Evolutionary conservation across 1,140 invertebrate genomes (phyloP).

Genomic region (Dendrolimus punctatus): DNA sequence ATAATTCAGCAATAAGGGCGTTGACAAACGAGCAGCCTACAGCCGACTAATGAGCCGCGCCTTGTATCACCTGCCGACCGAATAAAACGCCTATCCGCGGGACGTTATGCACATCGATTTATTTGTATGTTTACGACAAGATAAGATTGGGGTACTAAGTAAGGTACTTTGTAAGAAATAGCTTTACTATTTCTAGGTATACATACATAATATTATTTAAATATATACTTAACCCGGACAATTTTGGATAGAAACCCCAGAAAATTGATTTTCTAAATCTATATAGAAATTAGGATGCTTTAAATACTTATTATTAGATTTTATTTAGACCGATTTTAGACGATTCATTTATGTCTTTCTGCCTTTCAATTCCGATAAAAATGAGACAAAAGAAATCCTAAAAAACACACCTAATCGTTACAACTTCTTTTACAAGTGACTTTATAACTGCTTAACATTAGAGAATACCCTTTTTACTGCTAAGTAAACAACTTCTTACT

Average conservation of each 20-base stretch:
- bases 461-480: neutral
- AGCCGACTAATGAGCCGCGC: conserved; percentile 38
- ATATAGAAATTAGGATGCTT: too few relatives aligned
- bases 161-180: neutral
- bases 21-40: conserved; percentile 50
- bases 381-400: too few relatives aligned
- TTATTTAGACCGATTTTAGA: too few relatives aligned
- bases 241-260: too few relatives aligned
- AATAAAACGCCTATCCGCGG: conserved; percentile 31
- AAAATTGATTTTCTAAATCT: too few relatives aligned
- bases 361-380: too few relatives aligned
- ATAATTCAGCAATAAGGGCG: conserved; percentile 46
- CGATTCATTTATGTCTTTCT: too few relatives aligned
- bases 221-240: too few relatives aligned
- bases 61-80: conserved; percentile 44
- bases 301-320: too few relatives aligned
- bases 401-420: too few relatives aligned
- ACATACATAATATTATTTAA: neutral
- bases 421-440: too few relatives aligned
- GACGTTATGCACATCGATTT: conserved; percentile 16
- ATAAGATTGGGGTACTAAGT: conserved; percentile 1
- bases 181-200: conserved; percentile 3
- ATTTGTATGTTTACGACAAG: conserved; percentile 12
- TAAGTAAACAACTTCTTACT: neutral
- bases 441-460: neutral